Percentiles rank a stretch among this genome's conserved stretches.
These are phyloP conservation scores for Anthrax anthrax DNA, from an alignment of 2,888 invertebrate genomes.

Conservation along the genomic window DNA sequence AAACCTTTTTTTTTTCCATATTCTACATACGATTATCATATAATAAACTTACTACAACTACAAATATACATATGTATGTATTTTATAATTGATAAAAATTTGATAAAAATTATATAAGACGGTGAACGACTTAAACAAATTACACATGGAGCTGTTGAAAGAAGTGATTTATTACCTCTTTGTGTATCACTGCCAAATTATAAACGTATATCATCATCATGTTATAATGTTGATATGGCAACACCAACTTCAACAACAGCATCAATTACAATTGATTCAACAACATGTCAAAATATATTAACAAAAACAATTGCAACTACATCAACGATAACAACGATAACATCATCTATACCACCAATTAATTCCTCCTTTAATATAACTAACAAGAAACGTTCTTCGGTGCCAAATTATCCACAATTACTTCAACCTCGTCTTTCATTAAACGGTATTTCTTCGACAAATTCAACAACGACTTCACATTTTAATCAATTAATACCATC, in stretches of 20 bases:
- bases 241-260: constrained; percentile 9
- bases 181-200: constrained; percentile 9
- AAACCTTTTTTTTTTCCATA: no score
- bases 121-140: neutral
- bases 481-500: constrained; percentile 30
- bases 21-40: no score
- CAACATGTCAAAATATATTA: neutral
- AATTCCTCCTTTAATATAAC: neutral
- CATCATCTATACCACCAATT: neutral
- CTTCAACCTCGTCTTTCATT: constrained; percentile 31
- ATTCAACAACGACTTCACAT: constrained; percentile 9
- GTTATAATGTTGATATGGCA: constrained; percentile 10
- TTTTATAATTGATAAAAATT: no score
- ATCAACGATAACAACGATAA: neutral
- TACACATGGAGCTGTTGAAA: constrained; percentile 1
- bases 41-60: no score
- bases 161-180: constrained; percentile 9
- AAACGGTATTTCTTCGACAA: constrained; percentile 19
- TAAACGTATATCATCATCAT: constrained; percentile 10
- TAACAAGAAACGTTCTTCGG: constrained; percentile 11
- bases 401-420: constrained; percentile 20
- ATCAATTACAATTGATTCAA: neutral
- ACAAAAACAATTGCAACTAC: constrained; percentile 6
- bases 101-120: no score
- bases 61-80: no score